Conservation (phyloP, 2,888 invertebrate genomes). For the Drosophila affinis region DNA sequence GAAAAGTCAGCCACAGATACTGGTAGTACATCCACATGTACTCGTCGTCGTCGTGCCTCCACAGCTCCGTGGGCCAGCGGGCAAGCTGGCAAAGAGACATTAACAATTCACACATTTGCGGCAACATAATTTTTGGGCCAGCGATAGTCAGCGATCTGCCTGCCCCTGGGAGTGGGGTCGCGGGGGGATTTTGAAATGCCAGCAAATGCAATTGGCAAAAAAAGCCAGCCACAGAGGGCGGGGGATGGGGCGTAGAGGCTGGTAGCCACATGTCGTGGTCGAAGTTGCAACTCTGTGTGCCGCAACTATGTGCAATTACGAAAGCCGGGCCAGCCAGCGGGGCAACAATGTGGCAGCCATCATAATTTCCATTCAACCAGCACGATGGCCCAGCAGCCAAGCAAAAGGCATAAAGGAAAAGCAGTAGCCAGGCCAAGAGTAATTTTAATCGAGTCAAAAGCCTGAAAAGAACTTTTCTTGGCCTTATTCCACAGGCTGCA, state of each 20-base stretch:
- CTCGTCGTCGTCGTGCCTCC: neutral
- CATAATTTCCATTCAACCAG: conserved; percentile 62
- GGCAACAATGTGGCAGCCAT: conserved; percentile 67
- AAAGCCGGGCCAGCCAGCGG: conserved; percentile 49
- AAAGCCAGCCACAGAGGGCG: conserved; percentile 8
- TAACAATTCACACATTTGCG: conserved; percentile 76
- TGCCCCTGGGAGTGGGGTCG: conserved; percentile 1
- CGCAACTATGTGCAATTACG: conserved; percentile 57
- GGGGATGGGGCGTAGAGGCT: neutral
- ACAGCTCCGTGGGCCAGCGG: conserved; percentile 24
- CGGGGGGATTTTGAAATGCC: conserved; percentile 48
- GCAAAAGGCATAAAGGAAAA: conserved; percentile 16
- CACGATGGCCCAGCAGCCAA: neutral
- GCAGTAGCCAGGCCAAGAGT: conserved; percentile 37
- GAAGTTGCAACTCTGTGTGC: conserved; percentile 36
- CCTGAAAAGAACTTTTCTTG: conserved; percentile 21
- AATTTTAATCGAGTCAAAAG: conserved; percentile 38
- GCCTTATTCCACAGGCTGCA: conserved; percentile 6
- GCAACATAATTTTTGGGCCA: conserved; percentile 66
- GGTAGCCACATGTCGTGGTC: conserved; percentile 46
- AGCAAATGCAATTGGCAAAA: conserved; percentile 57
- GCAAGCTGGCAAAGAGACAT: conserved; percentile 70
- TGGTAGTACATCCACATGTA: conserved; percentile 1
- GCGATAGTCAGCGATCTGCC: conserved; percentile 43
- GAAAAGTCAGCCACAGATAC: conserved; percentile 38